Conservation (phyloP, 1,140 invertebrate species). For the Lucilia sericata region DNA sequence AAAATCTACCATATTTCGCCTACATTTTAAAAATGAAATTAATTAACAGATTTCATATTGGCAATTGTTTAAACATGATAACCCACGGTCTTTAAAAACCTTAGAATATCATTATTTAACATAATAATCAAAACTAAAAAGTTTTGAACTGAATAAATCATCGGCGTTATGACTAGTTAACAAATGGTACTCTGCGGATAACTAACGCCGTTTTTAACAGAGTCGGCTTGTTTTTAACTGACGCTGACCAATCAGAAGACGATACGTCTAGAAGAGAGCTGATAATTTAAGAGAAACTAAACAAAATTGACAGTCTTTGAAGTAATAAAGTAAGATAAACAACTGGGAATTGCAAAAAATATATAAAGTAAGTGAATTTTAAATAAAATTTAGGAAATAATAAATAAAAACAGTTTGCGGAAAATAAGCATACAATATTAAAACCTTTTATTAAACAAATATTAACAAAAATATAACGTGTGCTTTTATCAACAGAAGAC, state of each 20-base stretch:
- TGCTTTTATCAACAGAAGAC: background rate
- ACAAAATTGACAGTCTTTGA: slow-evolving; percentile 12
- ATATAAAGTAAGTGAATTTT: background rate
- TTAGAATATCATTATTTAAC: no score
- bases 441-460: background rate
- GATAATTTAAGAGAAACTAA: background rate
- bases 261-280: slow-evolving; percentile 22
- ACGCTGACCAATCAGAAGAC: slow-evolving; percentile 1
- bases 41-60: no score
- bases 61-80: no score
- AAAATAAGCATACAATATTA: background rate
- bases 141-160: no score
- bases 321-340: slow-evolving; percentile 33
- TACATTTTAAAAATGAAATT: no score
- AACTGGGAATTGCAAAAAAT: background rate
- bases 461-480: background rate
- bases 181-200: no score
- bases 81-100: no score
- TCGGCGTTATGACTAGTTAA: no score
- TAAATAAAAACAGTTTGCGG: background rate
- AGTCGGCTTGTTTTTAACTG: no score
- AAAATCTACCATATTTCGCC: no score
- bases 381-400: background rate
- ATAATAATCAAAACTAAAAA: no score
- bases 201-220: no score